Evolutionary conservation across 1,140 invertebrate genomes (phyloP).

Genomic region (Condylostylus longicornis): DNA sequence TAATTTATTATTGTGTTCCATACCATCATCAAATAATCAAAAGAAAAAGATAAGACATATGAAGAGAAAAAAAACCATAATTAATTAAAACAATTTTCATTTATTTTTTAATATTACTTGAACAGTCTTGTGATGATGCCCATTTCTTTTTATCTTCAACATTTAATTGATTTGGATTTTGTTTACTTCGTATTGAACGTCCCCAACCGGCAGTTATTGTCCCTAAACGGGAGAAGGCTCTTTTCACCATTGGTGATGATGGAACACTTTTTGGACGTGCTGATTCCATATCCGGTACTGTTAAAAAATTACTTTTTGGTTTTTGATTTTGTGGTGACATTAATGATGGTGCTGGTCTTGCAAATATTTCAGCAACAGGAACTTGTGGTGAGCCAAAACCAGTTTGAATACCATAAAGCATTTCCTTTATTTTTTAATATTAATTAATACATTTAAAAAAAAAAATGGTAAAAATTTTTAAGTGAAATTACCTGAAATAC

Average conservation of each 20-base stretch:
- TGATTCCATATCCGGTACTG: slow-evolving; percentile 54
- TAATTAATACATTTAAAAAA: background rate
- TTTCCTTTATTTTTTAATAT: slow-evolving; percentile 47
- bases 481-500: slow-evolving; percentile 25
- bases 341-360: slow-evolving; percentile 66
- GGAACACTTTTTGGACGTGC: slow-evolving; percentile 77
- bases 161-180: slow-evolving; percentile 50
- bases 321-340: slow-evolving; percentile 60
- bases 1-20: slow-evolving; percentile 9
- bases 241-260: slow-evolving; percentile 86
- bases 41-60: slow-evolving; percentile 13
- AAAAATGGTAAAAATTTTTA: background rate
- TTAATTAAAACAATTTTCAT: slow-evolving; percentile 31
- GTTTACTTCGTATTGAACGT: slow-evolving; percentile 60
- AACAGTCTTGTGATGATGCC: slow-evolving; percentile 82
- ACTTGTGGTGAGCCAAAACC: slow-evolving; percentile 87
- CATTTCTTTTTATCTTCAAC: slow-evolving; percentile 82
- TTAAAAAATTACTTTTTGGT: slow-evolving; percentile 80
- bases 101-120: slow-evolving; percentile 44
- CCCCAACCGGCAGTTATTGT: slow-evolving; percentile 83
- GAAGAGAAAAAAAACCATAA: slow-evolving; percentile 21
- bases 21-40: slow-evolving; percentile 1
- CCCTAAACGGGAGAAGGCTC: slow-evolving; percentile 74
- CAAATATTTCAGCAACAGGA: slow-evolving; percentile 72
- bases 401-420: slow-evolving; percentile 86